Base-by-base conservation (phyloP, 2,888 invertebrate species). In the Adelognathus sp. region DNA sequence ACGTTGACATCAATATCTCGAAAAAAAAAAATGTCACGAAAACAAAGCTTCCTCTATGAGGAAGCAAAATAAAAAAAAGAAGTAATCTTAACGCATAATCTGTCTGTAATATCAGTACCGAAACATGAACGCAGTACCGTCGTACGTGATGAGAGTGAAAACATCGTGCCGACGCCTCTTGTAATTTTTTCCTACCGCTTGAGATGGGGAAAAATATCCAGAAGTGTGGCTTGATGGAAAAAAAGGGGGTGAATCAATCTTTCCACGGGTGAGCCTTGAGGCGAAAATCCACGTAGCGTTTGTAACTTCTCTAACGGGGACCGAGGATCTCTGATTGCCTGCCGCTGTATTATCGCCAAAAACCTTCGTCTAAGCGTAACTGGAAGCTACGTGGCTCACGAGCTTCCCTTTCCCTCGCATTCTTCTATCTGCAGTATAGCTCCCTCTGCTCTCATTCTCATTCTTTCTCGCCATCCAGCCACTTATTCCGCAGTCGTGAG, bases 301-400 rank as follows among this genome's bases (percentile, higher is more conserved):
- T 3, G 39, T 36, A 56, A 24, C 31, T 31, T 21, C 16, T 60
- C 16, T 27, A 11, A 24, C 60, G 50, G 16, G 52, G 71, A 76
- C 16, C 11, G 11, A 56, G 24, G 29, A n/a, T n/a, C 29, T 56
- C n/a, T 16, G 36, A 63, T 73, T 73, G 66, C 46, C 21, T 39
- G 14, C 14, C 36, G 41, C 7, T 52, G 24, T 64, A 66, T 61
- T 44, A 61, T 72, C 71, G 31, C 21, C 33, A 3, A 61, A 79
- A 66, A 71, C 44, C 7, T 14, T 60, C 24, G 31, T 44, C 54
- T 16, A 54, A 58, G 74, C 60, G 74, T 61, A 79, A 79, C 50
- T 46, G 16, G 52, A 79, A 71, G 60, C 69, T 27, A 21, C 41
- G 36, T 46, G 52, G 9, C 36, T 70, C 58, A 41, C 11, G 33